Conservation (phyloP, 2,888 invertebrate genomes). For the Tetrapedia diversipes region DNA sequence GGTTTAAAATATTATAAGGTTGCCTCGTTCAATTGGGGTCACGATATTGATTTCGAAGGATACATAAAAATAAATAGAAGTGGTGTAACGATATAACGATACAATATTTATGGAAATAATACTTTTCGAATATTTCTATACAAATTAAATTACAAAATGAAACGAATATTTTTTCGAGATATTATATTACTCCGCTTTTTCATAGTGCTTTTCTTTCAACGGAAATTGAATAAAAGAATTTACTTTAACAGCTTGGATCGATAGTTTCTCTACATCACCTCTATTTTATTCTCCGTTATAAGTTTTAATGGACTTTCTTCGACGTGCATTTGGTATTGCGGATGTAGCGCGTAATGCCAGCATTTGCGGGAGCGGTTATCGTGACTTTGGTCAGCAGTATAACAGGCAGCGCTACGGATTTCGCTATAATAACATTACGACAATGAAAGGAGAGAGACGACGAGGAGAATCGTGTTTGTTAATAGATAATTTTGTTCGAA, state of each 20-base stretch:
- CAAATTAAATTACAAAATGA: background rate
- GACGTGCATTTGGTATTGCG: slow-evolving; percentile 44
- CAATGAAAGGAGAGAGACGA: slow-evolving; percentile 35
- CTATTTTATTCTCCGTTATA: background rate
- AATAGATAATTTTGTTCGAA: slow-evolving; percentile 35
- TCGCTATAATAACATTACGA: slow-evolving; percentile 51
- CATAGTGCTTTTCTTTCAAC: background rate
- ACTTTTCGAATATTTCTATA: background rate
- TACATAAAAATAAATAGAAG: slow-evolving; percentile 41
- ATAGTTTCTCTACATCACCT: background rate
- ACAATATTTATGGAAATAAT: slow-evolving; percentile 24
- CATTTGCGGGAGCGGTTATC: slow-evolving; percentile 60
- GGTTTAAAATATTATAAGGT: slow-evolving; percentile 36
- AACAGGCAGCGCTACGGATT: slow-evolving; percentile 56
- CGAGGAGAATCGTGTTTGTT: slow-evolving; percentile 27
- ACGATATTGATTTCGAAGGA: slow-evolving; percentile 47
- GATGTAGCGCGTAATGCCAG: slow-evolving; percentile 57
- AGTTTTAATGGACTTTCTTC: slow-evolving; percentile 36
- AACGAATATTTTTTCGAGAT: background rate
- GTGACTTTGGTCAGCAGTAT: slow-evolving; percentile 55
- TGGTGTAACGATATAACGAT: slow-evolving; percentile 7
- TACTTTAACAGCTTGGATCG: background rate
- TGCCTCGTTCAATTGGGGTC: slow-evolving; percentile 29
- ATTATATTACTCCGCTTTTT: background rate
- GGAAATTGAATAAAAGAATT: background rate